Percentiles rank a stretch among this genome's conserved stretches.
phyloP scores from a whole-genome alignment of 2,113 vertebrate species.

The Alexandromys fortis region DNA sequence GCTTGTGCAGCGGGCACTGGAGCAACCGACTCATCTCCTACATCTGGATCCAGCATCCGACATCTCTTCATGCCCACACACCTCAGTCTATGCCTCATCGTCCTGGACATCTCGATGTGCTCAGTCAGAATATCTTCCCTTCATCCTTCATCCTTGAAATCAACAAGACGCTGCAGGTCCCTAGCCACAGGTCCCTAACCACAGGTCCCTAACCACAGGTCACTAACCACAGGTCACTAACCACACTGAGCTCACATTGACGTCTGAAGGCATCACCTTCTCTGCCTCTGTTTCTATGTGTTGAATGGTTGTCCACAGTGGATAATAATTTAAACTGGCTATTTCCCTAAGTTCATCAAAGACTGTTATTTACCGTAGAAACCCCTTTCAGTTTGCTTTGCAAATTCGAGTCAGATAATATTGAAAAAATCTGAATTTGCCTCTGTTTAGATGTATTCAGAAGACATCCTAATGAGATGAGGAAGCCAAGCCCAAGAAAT shows the following conservation, averaged over 20 bases:
- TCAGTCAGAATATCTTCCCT: not conserved
- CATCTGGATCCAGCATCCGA: not conserved
- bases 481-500: not conserved
- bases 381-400: not conserved
- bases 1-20: not conserved
- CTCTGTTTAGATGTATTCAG: not conserved
- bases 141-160: not conserved
- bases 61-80: not conserved
- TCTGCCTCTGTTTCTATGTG: not conserved
- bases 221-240: too few relatives aligned
- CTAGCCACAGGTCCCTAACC: too few relatives aligned
- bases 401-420: not conserved
- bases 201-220: not conserved
- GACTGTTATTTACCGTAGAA: not conserved
- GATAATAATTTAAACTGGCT: not conserved
- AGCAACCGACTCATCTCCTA: not conserved
- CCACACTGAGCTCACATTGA: not conserved
- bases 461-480: not conserved
- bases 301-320: not conserved
- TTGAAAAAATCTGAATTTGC: not conserved
- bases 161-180: not conserved
- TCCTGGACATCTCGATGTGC: not conserved
- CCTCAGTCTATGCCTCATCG: too few relatives aligned
- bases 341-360: not conserved
- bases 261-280: not conserved